Conservation (phyloP, 2,888 invertebrate genomes). For the Drosophila nr. perissopoda region DNA sequence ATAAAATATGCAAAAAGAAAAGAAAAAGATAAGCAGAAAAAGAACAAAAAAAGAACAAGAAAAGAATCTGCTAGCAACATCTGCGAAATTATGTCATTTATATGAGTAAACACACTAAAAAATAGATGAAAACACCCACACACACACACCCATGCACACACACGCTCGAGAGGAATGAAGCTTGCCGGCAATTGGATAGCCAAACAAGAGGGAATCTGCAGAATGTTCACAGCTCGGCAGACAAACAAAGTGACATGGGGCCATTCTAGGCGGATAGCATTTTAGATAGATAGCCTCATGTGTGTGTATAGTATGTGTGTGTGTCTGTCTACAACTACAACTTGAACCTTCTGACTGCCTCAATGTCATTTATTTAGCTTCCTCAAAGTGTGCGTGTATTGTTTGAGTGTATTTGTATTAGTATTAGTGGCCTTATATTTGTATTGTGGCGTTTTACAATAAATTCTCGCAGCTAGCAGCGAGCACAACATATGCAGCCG, state of each 20-base stretch:
- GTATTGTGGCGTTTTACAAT: constrained; percentile 71
- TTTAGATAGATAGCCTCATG: constrained; percentile 49
- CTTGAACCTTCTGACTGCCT: constrained; percentile 18
- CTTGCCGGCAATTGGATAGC: constrained; percentile 55
- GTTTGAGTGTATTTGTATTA: constrained; percentile 16
- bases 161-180: neutral
- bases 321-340: constrained; percentile 37
- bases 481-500: constrained; percentile 27
- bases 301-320: constrained; percentile 14
- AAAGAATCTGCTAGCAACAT: constrained; percentile 63
- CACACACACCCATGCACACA: constrained; percentile 15
- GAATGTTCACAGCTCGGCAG: constrained; percentile 66
- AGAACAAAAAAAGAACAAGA: constrained; percentile 18
- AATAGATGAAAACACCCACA: constrained; percentile 65
- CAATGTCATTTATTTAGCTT: constrained; percentile 47
- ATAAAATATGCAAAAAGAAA: constrained; percentile 63
- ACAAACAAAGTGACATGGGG: constrained; percentile 36
- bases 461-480: constrained; percentile 62
- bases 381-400: constrained; percentile 46
- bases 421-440: constrained; percentile 56
- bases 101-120: constrained; percentile 77
- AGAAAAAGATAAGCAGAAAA: constrained; percentile 21
- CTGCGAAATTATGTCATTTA: constrained; percentile 81
- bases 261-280: constrained; percentile 35
- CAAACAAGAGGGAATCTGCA: constrained; percentile 65